Conservation (phyloP, 2,797 vertebrate species). For the Eremophila alpestris region DNA sequence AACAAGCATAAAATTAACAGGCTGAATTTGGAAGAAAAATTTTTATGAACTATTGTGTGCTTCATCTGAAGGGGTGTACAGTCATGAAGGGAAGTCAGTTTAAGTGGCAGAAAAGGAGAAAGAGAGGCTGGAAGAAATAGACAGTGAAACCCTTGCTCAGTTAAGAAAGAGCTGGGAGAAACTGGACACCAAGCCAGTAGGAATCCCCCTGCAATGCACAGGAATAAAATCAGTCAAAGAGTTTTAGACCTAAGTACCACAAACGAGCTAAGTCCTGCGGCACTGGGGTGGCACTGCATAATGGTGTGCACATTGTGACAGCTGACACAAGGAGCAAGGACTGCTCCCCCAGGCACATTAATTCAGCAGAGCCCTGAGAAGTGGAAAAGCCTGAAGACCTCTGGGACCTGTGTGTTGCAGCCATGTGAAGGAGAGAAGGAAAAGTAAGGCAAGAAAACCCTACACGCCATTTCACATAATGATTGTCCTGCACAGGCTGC, state of each 20-base stretch:
- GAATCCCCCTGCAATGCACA: not conserved
- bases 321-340: not conserved
- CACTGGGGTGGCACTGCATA: not conserved
- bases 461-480: not conserved
- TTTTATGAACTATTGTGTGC: not conserved
- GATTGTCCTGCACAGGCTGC: not conserved
- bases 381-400: not conserved
- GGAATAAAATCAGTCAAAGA: not conserved
- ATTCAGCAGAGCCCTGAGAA: not conserved
- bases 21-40: not conserved
- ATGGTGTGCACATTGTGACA: fast-evolving
- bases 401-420: not conserved
- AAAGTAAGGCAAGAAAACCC: not conserved
- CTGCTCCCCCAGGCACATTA: not conserved
- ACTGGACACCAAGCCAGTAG: not conserved
- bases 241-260: not conserved
- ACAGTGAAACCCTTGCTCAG: not conserved
- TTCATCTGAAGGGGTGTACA: not conserved
- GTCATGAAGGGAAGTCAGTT: not conserved
- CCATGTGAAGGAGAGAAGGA: not conserved
- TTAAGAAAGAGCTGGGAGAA: not conserved
- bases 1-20: not conserved
- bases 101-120: not conserved
- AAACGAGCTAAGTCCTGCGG: fast-evolving
- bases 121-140: not conserved